A percentile compares a stretch with the other conserved stretches of the same genome.
These are phyloP conservation scores for Hippocampus barbouri DNA, from an alignment of 2,113 vertebrate species.

Conservation along the genomic window DNA sequence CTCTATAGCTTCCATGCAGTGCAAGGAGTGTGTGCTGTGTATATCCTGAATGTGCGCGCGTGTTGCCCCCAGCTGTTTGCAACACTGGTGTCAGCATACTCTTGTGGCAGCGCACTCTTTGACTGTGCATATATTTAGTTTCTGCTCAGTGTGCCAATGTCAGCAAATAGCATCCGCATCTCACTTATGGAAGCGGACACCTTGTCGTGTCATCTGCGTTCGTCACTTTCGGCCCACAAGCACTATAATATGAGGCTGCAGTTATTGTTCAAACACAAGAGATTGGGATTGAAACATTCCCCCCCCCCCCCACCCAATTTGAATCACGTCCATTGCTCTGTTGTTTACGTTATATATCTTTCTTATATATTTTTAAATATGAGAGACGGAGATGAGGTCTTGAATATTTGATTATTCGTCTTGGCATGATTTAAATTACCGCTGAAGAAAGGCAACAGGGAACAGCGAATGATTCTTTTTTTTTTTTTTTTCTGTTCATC, in stretches of 20 bases:
- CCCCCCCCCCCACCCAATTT: too few species aligned
- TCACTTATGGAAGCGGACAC: slow-evolving; percentile 41
- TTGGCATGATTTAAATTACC: too few species aligned
- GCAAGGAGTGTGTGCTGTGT: background rate
- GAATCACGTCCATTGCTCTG: too few species aligned
- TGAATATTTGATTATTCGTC: too few species aligned
- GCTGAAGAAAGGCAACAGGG: too few species aligned
- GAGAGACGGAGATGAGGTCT: too few species aligned
- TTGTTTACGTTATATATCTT: too few species aligned
- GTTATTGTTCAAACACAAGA: background rate
- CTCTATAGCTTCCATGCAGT: slow-evolving; percentile 16
- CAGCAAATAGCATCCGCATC: slow-evolving; percentile 56
- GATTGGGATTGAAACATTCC: background rate
- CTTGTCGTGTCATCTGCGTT: slow-evolving; percentile 51
- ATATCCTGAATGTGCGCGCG: slow-evolving; percentile 3
- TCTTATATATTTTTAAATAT: too few species aligned
- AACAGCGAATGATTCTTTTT: too few species aligned
- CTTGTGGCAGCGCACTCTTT: slow-evolving; percentile 32
- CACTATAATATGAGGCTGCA: background rate
- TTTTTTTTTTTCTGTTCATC: too few species aligned
- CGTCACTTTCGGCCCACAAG: slow-evolving; percentile 12
- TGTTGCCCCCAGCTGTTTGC: slow-evolving; percentile 50
- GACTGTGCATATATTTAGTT: slow-evolving; percentile 59
- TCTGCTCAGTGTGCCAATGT: slow-evolving; percentile 37
- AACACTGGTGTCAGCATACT: slow-evolving; percentile 32